Base-by-base conservation (phyloP, 2,797 vertebrate genomes). In the Borostomias antarcticus region DNA sequence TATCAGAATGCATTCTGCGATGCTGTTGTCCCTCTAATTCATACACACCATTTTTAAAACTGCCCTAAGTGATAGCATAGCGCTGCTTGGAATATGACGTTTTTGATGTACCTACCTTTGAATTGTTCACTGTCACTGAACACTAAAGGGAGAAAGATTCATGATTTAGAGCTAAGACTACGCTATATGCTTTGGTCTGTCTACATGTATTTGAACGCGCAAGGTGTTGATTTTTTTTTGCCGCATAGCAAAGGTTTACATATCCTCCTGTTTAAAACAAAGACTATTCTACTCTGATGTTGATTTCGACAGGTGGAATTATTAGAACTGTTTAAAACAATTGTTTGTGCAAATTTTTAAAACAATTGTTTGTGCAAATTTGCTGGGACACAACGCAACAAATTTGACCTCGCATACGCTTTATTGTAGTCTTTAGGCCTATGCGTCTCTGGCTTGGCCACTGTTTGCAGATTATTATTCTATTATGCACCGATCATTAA, bases 261-360 rank as follows among this genome's bases (percentile, higher is more conserved):
- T 85, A 86, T 83, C 88, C 57, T 85, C 86, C 84, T 85, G 87
- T 86, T 91, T 91, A 40, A 50, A 57, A 62, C 92, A 92, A 93
- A 90, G 87, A 93, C 93, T 91, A 93, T 93, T 94, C 93, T 91
- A 92, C 89, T 87, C 85, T 90, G 91, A 93, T 93, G 93, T 92
- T 88, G 90, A 94, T 93, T 90, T 91, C 90, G n/a, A n/a, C n/a
- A n/a, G n/a, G n/a, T n/a, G n/a, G n/a, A n/a, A n/a, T n/a, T n/a
- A n/a, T n/a, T n/a, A n/a, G n/a, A n/a, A n/a, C n/a, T n/a, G n/a
- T 88, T 82, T 88, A 82, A 81, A 85, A 85, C 77, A 84, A 80
- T 13, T 62, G n/a, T n/a, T n/a, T n/a, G n/a, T n/a, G n/a, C n/a
- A n/a, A n/a, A n/a, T n/a, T n/a, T n/a, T n/a, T n/a, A 47, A 43